Evolutionary conservation across 2,888 invertebrate species (phyloP), one percentile per base, ranked within the genome.

Genomic region (Heliconius ethilla): DNA sequence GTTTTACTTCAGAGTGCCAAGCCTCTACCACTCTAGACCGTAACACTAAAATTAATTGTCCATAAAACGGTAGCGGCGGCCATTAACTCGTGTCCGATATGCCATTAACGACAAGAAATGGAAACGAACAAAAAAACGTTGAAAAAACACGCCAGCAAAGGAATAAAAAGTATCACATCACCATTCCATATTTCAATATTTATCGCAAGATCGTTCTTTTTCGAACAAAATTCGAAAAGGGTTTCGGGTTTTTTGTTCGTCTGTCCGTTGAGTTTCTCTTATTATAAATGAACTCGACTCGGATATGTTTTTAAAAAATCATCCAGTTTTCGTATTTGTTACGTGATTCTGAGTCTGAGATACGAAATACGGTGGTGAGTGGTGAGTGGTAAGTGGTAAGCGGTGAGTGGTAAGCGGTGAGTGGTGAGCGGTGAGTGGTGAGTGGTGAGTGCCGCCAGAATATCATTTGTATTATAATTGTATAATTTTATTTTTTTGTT

Each of bases 161-260:
- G 86, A 89, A 89, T 85, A 90, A 89, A 91, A 91, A 88, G 86
- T 86, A 90, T 89, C 89, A 88, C 86, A 91, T 92, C 91, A 90
- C 90, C 90, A 90, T 90, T 91, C 92, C 91, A 93, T 93, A 94
- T 92, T 93, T 93, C 92, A 94, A 93, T 92, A 93, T 93, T 94
- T 94, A 94, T 93, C 93, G 89, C 91, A 83, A 86, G 90, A 94
- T 92, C 93, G 89, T 90, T 89, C 91, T 89, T 93, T 93, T 94
- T 90, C 90, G 91, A 91, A 91, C 91, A 89, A 92, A 93, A 92
- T 89, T 89, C 89, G 87, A 90, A 91, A 90, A 89, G 87, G 90
- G 86, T 85, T 76, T 69, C 27, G 62, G 22, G 77, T 78, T 83
- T 82, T 83, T 82, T 87, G 86, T 87, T 87, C 83, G 85, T 84